A percentile compares a stretch with the other conserved stretches of the same genome.
Evolutionary conservation across 2,113 vertebrate genomes (phyloP).

Genomic region (Fregata magnificens): DNA sequence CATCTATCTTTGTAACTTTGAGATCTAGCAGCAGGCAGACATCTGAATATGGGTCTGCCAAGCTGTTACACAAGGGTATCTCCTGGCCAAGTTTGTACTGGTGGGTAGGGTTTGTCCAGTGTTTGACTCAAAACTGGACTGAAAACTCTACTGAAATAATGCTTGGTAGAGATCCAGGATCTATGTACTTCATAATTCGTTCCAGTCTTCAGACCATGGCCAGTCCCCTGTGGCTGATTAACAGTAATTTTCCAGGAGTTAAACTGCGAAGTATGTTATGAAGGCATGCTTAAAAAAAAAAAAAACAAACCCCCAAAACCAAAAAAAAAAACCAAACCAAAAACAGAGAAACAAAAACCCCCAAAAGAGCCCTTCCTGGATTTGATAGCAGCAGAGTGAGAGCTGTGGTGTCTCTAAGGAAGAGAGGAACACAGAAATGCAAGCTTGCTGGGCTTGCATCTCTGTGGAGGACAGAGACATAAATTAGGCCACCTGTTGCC

Average conservation of each 20-base stretch:
- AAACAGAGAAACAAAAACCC: background rate
- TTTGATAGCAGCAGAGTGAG: background rate
- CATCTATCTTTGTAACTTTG: background rate
- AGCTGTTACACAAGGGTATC: background rate
- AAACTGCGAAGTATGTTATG: background rate
- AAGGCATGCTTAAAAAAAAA: background rate
- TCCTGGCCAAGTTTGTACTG: background rate
- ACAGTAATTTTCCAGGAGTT: constrained; percentile 14
- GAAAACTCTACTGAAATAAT: constrained; percentile 12
- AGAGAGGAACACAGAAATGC: background rate
- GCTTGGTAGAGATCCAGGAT: background rate
- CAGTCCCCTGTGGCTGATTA: background rate
- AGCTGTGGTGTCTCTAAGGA: background rate
- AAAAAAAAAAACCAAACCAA: background rate
- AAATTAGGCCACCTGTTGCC: background rate
- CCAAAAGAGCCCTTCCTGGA: background rate
- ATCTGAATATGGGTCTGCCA: background rate
- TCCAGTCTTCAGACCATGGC: background rate
- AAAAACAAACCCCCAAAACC: background rate
- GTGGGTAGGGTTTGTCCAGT: background rate
- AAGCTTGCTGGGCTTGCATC: background rate
- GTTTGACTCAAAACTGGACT: background rate
- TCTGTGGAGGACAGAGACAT: background rate
- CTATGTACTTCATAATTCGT: background rate
- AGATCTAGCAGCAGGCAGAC: background rate